Conservation (phyloP, 2,113 vertebrate genomes). For the Alligator sinensis region DNA sequence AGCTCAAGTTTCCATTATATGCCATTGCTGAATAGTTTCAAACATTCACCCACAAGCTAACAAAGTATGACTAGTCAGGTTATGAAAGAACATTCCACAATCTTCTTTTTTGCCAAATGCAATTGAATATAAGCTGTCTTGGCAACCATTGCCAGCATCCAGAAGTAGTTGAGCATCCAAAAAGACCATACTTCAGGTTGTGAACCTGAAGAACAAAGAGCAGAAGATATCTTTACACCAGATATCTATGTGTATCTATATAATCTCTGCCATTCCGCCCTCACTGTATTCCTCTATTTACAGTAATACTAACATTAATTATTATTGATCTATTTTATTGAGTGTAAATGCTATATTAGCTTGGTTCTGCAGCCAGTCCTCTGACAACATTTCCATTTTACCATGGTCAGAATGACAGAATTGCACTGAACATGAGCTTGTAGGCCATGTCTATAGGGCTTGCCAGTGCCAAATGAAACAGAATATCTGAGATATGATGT, state of each 20-base stretch:
- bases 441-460: slow-evolving; percentile 8
- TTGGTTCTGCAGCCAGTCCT: background rate
- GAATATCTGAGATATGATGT: slow-evolving; percentile 61
- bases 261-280: background rate
- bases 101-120: background rate
- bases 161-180: background rate
- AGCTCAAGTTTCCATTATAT: background rate
- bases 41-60: background rate
- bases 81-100: background rate
- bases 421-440: slow-evolving; percentile 20
- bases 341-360: background rate
- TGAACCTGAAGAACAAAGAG: slow-evolving; percentile 24
- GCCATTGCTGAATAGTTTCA: background rate
- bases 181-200: background rate
- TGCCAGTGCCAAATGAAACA: slow-evolving; percentile 65
- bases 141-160: background rate
- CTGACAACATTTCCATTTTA: background rate
- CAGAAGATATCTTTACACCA: background rate
- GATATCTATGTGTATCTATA: background rate
- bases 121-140: background rate
- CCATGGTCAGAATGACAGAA: slow-evolving; percentile 3
- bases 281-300: background rate
- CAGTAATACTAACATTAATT: background rate
- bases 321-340: background rate
- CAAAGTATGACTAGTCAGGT: background rate